phyloP scores from a whole-genome alignment of 1,140 invertebrate genomes.

The Psilanteris sp. region DNA sequence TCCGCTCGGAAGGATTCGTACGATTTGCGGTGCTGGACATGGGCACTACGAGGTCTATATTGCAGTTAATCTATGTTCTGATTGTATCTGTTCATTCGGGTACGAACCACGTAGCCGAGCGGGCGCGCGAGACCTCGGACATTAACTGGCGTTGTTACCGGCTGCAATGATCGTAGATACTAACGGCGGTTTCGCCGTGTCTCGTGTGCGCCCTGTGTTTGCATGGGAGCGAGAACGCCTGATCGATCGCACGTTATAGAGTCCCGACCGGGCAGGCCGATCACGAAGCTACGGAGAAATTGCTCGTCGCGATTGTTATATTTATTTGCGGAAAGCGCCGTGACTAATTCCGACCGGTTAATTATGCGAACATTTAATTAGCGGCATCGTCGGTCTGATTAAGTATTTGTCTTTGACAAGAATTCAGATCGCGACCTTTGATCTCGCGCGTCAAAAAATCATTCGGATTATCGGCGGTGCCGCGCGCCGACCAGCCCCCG shows the following conservation, averaged over 20 bases:
- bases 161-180: slow-evolving; percentile 77
- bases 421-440: slow-evolving; percentile 4
- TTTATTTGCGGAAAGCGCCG: slow-evolving; percentile 47
- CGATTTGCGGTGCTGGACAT: slow-evolving; percentile 61
- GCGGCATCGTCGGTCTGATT: slow-evolving; percentile 11
- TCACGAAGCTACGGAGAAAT: slow-evolving; percentile 65
- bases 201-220: slow-evolving; percentile 69
- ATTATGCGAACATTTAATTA: slow-evolving; percentile 54
- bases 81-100: slow-evolving; percentile 79
- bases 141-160: slow-evolving; percentile 79
- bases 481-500: no score
- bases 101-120: slow-evolving; percentile 72
- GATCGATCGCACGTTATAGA: slow-evolving; percentile 75
- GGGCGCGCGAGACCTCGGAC: slow-evolving; percentile 75
- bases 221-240: slow-evolving; percentile 68
- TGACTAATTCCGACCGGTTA: slow-evolving; percentile 51
- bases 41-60: slow-evolving; percentile 76
- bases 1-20: slow-evolving; percentile 61
- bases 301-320: slow-evolving; percentile 49
- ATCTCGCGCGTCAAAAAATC: slow-evolving; percentile 8
- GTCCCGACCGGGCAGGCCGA: slow-evolving; percentile 62
- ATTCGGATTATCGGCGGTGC: no score
- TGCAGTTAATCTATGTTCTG: slow-evolving; percentile 78
- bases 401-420: slow-evolving; percentile 22
- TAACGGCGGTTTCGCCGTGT: slow-evolving; percentile 71